These are phyloP conservation scores for Chloroceryle amazona DNA, from an alignment of 2,797 vertebrate genomes.

Conservation along the genomic window DNA sequence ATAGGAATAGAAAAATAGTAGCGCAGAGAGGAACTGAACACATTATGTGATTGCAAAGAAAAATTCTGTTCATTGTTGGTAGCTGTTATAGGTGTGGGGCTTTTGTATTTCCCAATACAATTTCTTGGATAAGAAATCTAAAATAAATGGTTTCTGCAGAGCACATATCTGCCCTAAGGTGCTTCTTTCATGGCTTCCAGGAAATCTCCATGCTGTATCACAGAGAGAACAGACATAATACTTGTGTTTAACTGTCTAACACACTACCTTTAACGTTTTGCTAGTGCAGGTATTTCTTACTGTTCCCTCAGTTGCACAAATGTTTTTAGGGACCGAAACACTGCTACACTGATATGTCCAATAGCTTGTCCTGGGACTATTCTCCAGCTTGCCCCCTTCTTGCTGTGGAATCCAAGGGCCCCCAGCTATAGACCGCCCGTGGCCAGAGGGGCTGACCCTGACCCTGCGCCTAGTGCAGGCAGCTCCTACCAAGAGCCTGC, in stretches of 20 bases:
- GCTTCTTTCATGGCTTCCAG: background rate
- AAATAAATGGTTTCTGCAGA: background rate
- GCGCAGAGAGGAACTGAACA: background rate
- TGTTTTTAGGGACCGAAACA: background rate
- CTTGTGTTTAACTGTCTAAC: background rate
- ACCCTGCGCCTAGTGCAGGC: background rate
- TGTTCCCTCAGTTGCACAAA: background rate
- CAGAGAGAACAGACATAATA: background rate
- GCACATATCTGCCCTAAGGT: background rate
- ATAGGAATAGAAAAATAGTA: background rate
- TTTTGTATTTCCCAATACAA: background rate
- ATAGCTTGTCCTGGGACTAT: background rate
- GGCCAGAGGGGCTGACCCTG: background rate
- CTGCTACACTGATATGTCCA: background rate
- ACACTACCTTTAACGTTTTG: background rate
- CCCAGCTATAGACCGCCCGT: background rate
- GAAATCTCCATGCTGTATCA: background rate
- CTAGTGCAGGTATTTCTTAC: background rate
- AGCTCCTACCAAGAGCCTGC: background rate
- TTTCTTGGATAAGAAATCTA: background rate
- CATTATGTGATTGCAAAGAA: background rate
- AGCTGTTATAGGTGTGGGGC: background rate
- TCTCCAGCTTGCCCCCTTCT: background rate
- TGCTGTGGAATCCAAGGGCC: background rate
- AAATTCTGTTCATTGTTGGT: background rate